A percentile compares a stretch with the other conserved stretches of the same genome.
phyloP scores from a whole-genome alignment of 2,113 vertebrate genomes.

The Mastomys coucha region DNA sequence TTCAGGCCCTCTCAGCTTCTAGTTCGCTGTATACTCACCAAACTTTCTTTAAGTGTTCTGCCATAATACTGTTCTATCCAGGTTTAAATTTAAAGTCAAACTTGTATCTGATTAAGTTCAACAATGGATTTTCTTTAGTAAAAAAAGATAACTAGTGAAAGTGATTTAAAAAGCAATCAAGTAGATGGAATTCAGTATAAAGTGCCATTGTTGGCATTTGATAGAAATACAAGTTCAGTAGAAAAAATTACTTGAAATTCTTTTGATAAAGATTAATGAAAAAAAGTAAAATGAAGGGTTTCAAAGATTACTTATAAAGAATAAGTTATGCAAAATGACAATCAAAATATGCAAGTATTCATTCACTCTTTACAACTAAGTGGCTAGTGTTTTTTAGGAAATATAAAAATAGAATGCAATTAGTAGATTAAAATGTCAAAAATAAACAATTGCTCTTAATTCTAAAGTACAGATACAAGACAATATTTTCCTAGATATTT shows the following conservation, averaged over 20 bases:
- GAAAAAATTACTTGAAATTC: neutral
- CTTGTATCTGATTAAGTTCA: conserved; percentile 16
- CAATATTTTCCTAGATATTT: neutral
- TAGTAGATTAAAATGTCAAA: neutral
- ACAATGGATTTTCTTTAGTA: neutral
- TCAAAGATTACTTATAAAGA: neutral
- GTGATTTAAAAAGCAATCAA: conserved; percentile 23
- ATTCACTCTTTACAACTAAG: neutral
- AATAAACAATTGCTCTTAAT: neutral
- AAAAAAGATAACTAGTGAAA: neutral
- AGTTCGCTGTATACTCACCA: neutral
- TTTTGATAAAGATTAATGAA: neutral
- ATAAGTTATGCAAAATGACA: neutral
- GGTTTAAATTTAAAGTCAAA: conserved; percentile 42
- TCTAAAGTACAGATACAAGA: neutral
- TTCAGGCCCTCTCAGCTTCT: neutral
- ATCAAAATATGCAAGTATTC: neutral
- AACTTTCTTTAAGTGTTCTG: conserved; percentile 8
- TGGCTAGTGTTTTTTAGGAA: neutral
- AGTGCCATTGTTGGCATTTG: conserved; percentile 7
- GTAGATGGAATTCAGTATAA: neutral
- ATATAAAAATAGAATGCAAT: neutral
- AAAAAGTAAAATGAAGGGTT: neutral
- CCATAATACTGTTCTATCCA: neutral
- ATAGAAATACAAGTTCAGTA: neutral